A percentile compares a stretch with the other conserved stretches of the same genome.
phyloP scores from a whole-genome alignment of 2,113 vertebrate genomes.

The Lutjanus erythropterus region DNA sequence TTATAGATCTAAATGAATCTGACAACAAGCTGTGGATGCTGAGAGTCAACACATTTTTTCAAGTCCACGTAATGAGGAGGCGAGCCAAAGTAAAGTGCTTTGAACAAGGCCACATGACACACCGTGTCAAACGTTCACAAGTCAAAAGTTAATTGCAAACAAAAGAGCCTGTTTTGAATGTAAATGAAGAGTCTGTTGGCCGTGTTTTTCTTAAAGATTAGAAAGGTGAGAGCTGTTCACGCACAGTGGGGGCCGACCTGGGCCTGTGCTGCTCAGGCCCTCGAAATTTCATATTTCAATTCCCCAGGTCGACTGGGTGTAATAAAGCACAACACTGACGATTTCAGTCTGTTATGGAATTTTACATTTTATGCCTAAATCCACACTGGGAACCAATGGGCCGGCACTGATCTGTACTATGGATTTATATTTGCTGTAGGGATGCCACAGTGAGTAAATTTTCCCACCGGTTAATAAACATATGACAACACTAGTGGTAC shows the following conservation, averaged over 20 bases:
- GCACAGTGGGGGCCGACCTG: slow-evolving; percentile 4
- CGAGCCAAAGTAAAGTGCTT: slow-evolving; percentile 74
- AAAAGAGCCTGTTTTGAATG: slow-evolving; percentile 49
- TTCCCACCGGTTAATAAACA: too few species aligned
- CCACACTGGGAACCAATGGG: neutral
- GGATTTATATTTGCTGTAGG: neutral
- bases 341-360: slow-evolving; percentile 3
- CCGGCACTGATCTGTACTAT: neutral
- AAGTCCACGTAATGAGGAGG: slow-evolving; percentile 62
- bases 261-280: neutral
- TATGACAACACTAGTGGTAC: too few species aligned
- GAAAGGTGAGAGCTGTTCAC: slow-evolving; percentile 54
- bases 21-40: slow-evolving; percentile 71
- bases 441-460: too few species aligned
- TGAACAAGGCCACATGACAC: slow-evolving; percentile 56
- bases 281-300: slow-evolving; percentile 26
- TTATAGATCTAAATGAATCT: slow-evolving; percentile 74
- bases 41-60: slow-evolving; percentile 71
- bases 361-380: neutral
- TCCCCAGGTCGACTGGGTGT: slow-evolving; percentile 8
- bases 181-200: slow-evolving; percentile 44
- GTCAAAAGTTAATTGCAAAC: slow-evolving; percentile 75
- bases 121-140: slow-evolving; percentile 60
- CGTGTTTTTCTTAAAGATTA: slow-evolving; percentile 66
- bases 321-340: neutral